Percentiles rank a stretch among this genome's conserved stretches.
Conservation (phyloP, 2,888 invertebrate species). For the Linyphia triangularis region DNA sequence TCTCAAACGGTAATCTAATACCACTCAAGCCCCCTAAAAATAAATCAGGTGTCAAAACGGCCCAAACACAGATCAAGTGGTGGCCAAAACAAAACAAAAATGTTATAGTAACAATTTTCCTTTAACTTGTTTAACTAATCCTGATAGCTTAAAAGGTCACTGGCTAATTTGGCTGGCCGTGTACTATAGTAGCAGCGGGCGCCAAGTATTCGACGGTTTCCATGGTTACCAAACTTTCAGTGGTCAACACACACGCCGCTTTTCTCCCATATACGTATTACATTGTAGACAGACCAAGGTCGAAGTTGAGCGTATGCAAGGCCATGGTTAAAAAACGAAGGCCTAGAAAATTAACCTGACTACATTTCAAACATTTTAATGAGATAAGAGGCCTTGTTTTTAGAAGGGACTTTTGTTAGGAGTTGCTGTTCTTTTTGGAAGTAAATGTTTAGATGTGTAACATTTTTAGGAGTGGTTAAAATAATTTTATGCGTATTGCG, state of each 20-base stretch:
- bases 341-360: conserved; percentile 48
- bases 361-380: conserved; percentile 44
- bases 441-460: too few relatives aligned
- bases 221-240: conserved; percentile 52
- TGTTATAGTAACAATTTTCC: conserved; percentile 43
- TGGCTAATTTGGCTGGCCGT: conserved; percentile 70
- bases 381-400: conserved; percentile 19
- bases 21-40: conserved; percentile 55
- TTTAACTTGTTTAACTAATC: conserved; percentile 73
- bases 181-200: conserved; percentile 64
- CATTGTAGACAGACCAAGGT: conserved; percentile 69
- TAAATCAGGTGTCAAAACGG: conserved; percentile 69
- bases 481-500: too few relatives aligned
- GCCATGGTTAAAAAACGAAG: conserved; percentile 62
- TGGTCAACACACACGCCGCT: conserved; percentile 14
- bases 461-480: too few relatives aligned
- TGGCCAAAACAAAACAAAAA: conserved; percentile 25
- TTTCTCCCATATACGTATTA: conserved; percentile 57
- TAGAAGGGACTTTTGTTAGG: too few relatives aligned
- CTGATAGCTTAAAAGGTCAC: conserved; percentile 71
- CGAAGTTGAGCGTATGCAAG: conserved; percentile 44
- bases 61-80: conserved; percentile 9
- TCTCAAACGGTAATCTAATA: conserved; percentile 53
- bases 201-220: conserved; percentile 64
- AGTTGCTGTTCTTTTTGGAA: too few relatives aligned